A percentile compares a stretch with the other conserved stretches of the same genome.
Evolutionary conservation across 2,113 vertebrate species (phyloP).

Genomic region (Antennarius striatus): DNA sequence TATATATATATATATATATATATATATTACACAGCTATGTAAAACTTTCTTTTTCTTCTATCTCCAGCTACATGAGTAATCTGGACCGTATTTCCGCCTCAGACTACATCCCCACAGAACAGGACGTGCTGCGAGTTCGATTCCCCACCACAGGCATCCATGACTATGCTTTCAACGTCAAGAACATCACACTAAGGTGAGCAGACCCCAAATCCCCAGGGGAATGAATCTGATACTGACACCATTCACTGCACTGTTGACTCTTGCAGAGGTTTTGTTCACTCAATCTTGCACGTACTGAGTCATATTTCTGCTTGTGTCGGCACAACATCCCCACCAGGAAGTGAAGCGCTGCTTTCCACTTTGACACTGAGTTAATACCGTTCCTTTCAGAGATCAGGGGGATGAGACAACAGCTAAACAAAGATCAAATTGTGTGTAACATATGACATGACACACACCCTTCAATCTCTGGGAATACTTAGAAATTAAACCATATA

Average conservation of each 20-base stretch:
- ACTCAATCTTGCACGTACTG: constrained; percentile 3
- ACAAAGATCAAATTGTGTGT: too few species aligned
- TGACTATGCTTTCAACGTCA: constrained; percentile 87
- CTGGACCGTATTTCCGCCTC: constrained; percentile 83
- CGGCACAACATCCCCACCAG: not conserved
- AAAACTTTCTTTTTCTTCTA: constrained; percentile 9
- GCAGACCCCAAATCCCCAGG: not conserved
- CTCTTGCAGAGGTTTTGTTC: constrained; percentile 44
- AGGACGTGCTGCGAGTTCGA: constrained; percentile 89
- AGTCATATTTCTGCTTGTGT: constrained; percentile 38
- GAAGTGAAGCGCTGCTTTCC: too few species aligned
- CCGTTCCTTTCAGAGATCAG: too few species aligned
- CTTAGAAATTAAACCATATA: too few species aligned
- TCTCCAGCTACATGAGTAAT: constrained; percentile 83
- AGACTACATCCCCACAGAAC: constrained; percentile 83
- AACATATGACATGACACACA: too few species aligned
- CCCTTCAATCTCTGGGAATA: too few species aligned
- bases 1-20: not conserved
- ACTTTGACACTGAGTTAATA: too few species aligned
- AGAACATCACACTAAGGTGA: constrained; percentile 87
- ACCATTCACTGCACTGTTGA: constrained; percentile 14
- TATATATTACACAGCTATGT: not conserved
- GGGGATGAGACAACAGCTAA: too few species aligned
- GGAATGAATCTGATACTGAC: constrained; percentile 17
- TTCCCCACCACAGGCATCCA: constrained; percentile 92